Base-by-base conservation (phyloP, 2,888 invertebrate genomes). In the Pediacus dermestoides region DNA sequence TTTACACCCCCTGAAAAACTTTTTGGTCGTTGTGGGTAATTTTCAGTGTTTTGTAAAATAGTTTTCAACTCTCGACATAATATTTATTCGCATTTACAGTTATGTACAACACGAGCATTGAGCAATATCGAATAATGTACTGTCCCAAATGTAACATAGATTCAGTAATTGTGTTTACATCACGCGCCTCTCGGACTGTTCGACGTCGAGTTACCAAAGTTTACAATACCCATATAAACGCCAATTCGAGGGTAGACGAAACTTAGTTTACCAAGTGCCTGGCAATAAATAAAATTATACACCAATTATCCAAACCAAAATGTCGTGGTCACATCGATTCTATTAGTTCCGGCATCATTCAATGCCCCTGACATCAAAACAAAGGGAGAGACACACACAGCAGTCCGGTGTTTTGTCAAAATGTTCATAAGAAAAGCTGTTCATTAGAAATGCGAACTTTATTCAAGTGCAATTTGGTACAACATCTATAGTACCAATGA, bases 221-320 rank as follows among this genome's bases (percentile, higher is more conserved):
- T 54, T 52, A 57, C 57, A 51, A 42, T 48, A 50, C 50, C 51
- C 48, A 48, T 53, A 53, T 52, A 50, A 50, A 52, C 52, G 53
- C 52, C 57, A 53, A 55, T 57, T 53, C 50, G n/a, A 23, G 23
- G 41, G 52, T 52, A 50, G 42, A 41, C 42, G 44, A 51, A 53
- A 53, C 53, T 52, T 48, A 57, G 54, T 57, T 56, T 53, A 50
- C 55, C 52, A 56, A 57, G 52, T 50, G 50, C 48, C 46, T 49
- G 27, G 46, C 45, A 48, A 37, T 52, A 53, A 55, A 55, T 53
- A 52, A 52, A 53, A 55, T 53, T 53, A 55, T 49, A 41, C 43
- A 36, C 44, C 49, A 53, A 55, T 55, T 55, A 53, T 44, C 42
- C 42, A 39, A 42, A 38, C 39, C 34, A 14, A 42, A 42, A 34